Percentiles rank a stretch among this genome's conserved stretches.
These are phyloP conservation scores for Labrus mixtus DNA, from an alignment of 2,113 vertebrate species.

Conservation along the genomic window DNA sequence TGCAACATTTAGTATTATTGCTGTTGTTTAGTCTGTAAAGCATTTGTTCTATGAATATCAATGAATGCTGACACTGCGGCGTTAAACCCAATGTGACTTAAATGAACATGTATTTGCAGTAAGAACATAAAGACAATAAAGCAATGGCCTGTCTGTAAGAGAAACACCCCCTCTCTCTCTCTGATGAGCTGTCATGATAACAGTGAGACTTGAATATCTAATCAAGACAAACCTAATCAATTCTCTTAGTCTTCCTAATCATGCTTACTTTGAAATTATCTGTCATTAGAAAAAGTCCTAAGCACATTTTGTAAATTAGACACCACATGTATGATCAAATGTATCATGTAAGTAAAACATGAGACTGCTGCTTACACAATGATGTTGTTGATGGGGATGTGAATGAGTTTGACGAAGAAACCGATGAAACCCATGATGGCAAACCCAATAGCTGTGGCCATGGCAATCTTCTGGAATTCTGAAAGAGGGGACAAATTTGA, in stretches of 20 bases:
- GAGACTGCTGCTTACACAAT: slow-evolving; percentile 92
- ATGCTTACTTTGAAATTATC: not conserved
- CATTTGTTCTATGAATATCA: no score
- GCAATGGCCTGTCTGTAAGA: no score
- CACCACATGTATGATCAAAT: no score
- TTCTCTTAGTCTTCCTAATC: not conserved
- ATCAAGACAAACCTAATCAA: not conserved
- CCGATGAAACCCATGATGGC: slow-evolving; percentile 99
- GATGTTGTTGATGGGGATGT: slow-evolving; percentile 99
- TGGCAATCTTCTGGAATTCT: slow-evolving; percentile 99
- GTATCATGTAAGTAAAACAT: not conserved
- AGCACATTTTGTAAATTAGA: no score
- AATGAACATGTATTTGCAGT: no score
- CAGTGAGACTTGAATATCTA: not conserved
- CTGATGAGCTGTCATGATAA: no score
- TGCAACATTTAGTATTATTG: not conserved
- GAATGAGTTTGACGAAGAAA: slow-evolving; percentile 98
- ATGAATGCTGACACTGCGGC: no score
- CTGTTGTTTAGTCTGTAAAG: no score
- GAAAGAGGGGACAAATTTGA: not conserved
- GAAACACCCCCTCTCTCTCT: no score
- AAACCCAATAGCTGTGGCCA: slow-evolving; percentile 98
- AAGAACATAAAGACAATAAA: no score
- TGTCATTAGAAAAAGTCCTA: not conserved
- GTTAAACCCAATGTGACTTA: no score